Evolutionary conservation across 2,888 invertebrate genomes (phyloP).

Genomic region (Synergus japonicus): DNA sequence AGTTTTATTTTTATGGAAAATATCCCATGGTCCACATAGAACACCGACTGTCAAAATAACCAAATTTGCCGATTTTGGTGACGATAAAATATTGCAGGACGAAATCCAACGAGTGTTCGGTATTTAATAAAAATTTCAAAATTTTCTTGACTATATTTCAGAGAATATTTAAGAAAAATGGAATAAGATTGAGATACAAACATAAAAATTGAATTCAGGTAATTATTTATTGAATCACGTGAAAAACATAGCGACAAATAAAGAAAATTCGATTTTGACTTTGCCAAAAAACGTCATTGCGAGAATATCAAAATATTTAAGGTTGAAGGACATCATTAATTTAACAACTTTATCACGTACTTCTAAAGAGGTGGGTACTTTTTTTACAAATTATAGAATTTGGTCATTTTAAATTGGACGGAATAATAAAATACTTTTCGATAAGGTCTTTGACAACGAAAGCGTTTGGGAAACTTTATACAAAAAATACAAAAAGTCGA

Average conservation of each 20-base stretch:
- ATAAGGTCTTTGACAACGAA: conserved; percentile 61
- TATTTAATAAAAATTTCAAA: conserved; percentile 48
- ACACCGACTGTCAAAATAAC: conserved; percentile 58
- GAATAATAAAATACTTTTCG: not conserved
- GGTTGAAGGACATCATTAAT: conserved; percentile 56
- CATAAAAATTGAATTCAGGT: conserved; percentile 51
- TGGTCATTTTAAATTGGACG: not conserved
- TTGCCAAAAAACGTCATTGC: conserved; percentile 58
- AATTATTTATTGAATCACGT: conserved; percentile 56
- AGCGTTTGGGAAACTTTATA: conserved; percentile 62
- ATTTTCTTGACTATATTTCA: too few species aligned
- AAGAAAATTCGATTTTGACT: conserved; percentile 56
- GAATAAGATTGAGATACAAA: not conserved
- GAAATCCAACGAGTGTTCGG: conserved; percentile 68
- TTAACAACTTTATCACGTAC: conserved; percentile 56
- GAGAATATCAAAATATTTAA: conserved; percentile 56
- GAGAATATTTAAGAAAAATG: not conserved
- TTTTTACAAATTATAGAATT: not conserved
- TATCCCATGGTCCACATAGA: conserved; percentile 70
- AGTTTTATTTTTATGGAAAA: conserved; percentile 68
- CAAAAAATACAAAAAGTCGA: conserved; percentile 52
- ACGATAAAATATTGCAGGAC: conserved; percentile 62
- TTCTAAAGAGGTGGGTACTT: conserved; percentile 57
- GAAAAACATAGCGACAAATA: conserved; percentile 49
- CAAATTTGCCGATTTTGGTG: conserved; percentile 61